These are phyloP conservation scores for Calliphora vicina DNA, from an alignment of 1,140 invertebrate genomes.

Conservation along the genomic window DNA sequence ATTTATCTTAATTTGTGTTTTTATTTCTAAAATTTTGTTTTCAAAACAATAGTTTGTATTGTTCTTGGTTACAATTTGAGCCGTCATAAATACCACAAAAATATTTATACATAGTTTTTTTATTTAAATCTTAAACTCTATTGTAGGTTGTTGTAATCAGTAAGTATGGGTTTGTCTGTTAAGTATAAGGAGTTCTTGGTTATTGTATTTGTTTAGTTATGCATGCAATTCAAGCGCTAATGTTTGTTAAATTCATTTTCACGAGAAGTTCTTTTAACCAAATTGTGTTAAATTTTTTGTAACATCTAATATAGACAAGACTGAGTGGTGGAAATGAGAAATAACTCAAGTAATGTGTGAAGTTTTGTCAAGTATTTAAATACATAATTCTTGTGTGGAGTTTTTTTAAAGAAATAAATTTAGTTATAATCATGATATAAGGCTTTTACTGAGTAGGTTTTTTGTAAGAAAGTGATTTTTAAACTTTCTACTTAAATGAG, in stretches of 20 bases:
- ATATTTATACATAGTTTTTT: background rate
- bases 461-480: background rate
- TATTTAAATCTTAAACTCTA: background rate
- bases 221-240: background rate
- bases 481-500: too few relatives aligned
- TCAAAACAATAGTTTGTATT: background rate
- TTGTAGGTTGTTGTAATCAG: background rate
- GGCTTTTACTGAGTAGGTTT: background rate
- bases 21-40: background rate
- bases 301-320: background rate
- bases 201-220: background rate
- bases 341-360: background rate
- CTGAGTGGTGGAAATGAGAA: background rate
- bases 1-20: background rate
- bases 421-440: background rate
- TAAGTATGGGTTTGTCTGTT: background rate
- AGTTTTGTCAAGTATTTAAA: background rate
- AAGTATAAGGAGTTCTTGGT: background rate
- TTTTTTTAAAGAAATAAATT: background rate
- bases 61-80: background rate
- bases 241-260: background rate
- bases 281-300: background rate
- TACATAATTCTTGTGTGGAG: background rate
- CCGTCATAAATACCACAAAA: conserved; percentile 8
- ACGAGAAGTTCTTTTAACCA: background rate